Percentiles rank a stretch among this genome's conserved stretches.
phyloP scores from a whole-genome alignment of 2,113 vertebrate species.

The Xenopus borealis region DNA sequence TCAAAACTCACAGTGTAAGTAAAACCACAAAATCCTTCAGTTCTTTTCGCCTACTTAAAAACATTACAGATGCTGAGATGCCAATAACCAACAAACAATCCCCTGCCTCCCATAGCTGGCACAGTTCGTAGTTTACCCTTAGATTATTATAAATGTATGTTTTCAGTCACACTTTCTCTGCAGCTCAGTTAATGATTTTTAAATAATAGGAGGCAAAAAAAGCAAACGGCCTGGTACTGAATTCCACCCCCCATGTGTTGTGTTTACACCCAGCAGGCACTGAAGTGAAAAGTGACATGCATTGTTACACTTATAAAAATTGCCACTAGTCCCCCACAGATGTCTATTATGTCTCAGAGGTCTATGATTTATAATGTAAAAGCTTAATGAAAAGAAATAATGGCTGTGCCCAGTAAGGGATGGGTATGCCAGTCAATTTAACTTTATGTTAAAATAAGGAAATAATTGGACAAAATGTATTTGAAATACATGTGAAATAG shows the following conservation, averaged over 20 bases:
- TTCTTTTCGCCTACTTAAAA: no score
- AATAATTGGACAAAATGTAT: slow-evolving; percentile 47
- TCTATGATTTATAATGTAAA: slow-evolving; percentile 45
- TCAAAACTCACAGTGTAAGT: no score
- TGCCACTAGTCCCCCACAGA: slow-evolving; percentile 39
- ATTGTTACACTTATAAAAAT: slow-evolving; percentile 46
- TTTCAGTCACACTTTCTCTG: slow-evolving; percentile 8
- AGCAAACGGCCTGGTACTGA: slow-evolving; percentile 21
- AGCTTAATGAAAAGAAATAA: slow-evolving; percentile 46
- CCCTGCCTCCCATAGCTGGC: no score
- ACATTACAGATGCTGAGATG: no score
- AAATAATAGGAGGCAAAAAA: slow-evolving; percentile 6
- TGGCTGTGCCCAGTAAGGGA: slow-evolving; percentile 43
- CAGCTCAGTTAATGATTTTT: slow-evolving; percentile 17
- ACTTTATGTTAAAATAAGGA: slow-evolving; percentile 47
- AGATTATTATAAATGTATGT: slow-evolving; percentile 21
- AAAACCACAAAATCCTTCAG: no score
- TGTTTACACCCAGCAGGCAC: slow-evolving; percentile 40
- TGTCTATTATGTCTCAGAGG: slow-evolving; percentile 42
- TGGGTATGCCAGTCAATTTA: slow-evolving; percentile 45
- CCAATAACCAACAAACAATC: no score
- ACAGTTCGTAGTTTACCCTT: not conserved
- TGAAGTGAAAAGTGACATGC: slow-evolving; percentile 44
- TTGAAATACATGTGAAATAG: slow-evolving; percentile 43
- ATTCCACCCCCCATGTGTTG: slow-evolving; percentile 35